Percentiles rank a stretch among this genome's conserved stretches.
Evolutionary conservation across 2,113 vertebrate genomes (phyloP).

Genomic region (Syngnathus floridae): DNA sequence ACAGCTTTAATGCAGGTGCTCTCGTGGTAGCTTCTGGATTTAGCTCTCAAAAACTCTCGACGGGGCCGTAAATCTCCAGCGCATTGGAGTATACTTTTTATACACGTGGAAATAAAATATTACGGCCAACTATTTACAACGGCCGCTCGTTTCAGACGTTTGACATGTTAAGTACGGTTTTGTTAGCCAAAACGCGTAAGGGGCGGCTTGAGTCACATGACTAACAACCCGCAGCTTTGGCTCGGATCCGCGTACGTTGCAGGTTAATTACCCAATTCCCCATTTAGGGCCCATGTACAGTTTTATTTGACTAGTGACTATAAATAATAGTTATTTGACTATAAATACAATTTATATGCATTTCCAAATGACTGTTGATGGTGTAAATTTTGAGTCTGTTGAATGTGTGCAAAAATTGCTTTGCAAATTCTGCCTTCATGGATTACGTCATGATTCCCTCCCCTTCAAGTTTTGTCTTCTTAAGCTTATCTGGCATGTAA

Average conservation of each 20-base stretch:
- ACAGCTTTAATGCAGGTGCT: background rate
- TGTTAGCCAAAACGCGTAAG: background rate
- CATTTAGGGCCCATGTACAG: background rate
- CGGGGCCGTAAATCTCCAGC: constrained; percentile 31
- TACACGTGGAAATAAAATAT: constrained; percentile 29
- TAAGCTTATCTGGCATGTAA: too few relatives aligned
- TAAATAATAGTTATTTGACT: background rate
- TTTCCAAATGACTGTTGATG: background rate
- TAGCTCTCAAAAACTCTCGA: background rate
- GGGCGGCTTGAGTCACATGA: background rate
- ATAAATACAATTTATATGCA: background rate
- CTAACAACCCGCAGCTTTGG: background rate
- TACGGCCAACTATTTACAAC: constrained; percentile 11
- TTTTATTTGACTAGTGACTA: background rate
- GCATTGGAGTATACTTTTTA: constrained; percentile 9
- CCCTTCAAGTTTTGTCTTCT: background rate
- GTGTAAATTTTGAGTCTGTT: too few relatives aligned
- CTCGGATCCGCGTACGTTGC: background rate
- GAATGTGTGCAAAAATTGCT: too few relatives aligned
- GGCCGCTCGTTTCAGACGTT: background rate
- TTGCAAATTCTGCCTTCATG: too few relatives aligned
- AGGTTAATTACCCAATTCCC: background rate
- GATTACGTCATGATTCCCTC: background rate
- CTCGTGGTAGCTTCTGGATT: background rate
- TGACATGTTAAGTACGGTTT: background rate